Percentiles rank a stretch among this genome's conserved stretches.
These are phyloP conservation scores for Rhimphoctona megacephalus DNA, from an alignment of 2,888 invertebrate genomes.

Conservation along the genomic window DNA sequence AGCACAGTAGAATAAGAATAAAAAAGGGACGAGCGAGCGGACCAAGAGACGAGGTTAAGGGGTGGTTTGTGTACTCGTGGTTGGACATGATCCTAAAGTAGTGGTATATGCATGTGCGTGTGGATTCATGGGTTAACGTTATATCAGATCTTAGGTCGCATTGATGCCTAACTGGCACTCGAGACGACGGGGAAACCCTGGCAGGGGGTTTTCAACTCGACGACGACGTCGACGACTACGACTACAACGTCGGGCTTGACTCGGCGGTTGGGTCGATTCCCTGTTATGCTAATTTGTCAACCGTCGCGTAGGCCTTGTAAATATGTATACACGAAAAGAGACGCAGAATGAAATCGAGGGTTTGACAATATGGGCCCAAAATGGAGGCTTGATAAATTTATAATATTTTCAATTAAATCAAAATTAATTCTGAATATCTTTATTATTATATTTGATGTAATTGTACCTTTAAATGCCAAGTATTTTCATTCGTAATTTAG, in stretches of 20 bases:
- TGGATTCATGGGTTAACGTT: constrained; percentile 52
- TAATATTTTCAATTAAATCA: neutral
- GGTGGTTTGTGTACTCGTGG: constrained; percentile 51
- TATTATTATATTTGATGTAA: neutral
- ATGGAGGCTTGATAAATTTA: constrained; percentile 36
- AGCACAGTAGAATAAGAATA: constrained; percentile 39
- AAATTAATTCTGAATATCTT: neutral
- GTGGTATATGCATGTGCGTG: constrained; percentile 11
- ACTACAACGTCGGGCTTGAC: constrained; percentile 75
- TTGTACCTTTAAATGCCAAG: neutral
- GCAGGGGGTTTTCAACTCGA: constrained; percentile 75
- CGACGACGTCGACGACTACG: constrained; percentile 39
- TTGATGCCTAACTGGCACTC: constrained; percentile 82
- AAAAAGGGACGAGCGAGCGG: constrained; percentile 23
- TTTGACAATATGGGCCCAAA: neutral
- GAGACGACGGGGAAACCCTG: constrained; percentile 77
- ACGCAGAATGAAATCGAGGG: constrained; percentile 32
- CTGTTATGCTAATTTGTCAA: constrained; percentile 85
- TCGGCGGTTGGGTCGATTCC: constrained; percentile 82
- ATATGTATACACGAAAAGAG: constrained; percentile 45
- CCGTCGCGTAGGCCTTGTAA: constrained; percentile 74
- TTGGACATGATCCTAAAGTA: constrained; percentile 14
- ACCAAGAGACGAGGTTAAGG: constrained; percentile 32
- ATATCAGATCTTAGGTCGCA: constrained; percentile 79
- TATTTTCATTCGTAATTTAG: too few relatives aligned